phyloP scores from a whole-genome alignment of 2,113 vertebrate genomes.

The Fulmarus glacialis region DNA sequence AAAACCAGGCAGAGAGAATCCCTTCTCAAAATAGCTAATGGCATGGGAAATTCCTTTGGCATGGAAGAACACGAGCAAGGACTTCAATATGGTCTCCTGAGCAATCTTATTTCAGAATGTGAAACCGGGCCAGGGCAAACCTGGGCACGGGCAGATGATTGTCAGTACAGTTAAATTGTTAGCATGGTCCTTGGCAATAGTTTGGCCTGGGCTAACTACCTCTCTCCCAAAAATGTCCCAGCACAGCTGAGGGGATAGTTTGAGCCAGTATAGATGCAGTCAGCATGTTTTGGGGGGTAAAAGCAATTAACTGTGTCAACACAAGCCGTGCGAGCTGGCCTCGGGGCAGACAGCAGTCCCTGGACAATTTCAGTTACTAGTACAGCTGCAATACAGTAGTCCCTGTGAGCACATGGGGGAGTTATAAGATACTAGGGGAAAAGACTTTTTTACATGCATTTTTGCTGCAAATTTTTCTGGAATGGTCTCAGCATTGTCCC shows the following conservation, averaged over 20 bases:
- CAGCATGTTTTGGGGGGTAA: slow-evolving; percentile 50
- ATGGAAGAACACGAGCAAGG: not conserved
- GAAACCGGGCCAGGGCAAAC: slow-evolving; percentile 28
- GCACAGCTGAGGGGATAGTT: slow-evolving; percentile 29
- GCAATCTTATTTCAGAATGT: slow-evolving; percentile 5
- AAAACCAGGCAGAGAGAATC: slow-evolving; percentile 45
- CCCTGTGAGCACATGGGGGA: slow-evolving; percentile 53
- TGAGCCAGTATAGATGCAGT: slow-evolving; percentile 54
- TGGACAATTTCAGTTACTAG: slow-evolving; percentile 37
- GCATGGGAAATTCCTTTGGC: slow-evolving; percentile 32
- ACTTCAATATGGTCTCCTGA: slow-evolving; percentile 10
- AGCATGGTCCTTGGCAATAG: slow-evolving; percentile 16
- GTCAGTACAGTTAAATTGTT: slow-evolving; percentile 15
- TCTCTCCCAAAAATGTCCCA: slow-evolving; percentile 29
- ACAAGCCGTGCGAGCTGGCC: not conserved
- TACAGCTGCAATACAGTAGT: slow-evolving; percentile 68
- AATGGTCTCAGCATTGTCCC: slow-evolving; percentile 6
- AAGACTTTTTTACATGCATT: slow-evolving; percentile 35
- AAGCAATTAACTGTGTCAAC: slow-evolving; percentile 64
- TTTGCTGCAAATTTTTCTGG: slow-evolving; percentile 48
- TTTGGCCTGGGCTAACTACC: slow-evolving; percentile 6
- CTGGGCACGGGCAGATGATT: slow-evolving; percentile 10
- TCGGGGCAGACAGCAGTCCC: slow-evolving; percentile 33
- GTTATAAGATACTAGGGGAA: slow-evolving; percentile 46
- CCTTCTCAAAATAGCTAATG: slow-evolving; percentile 38